phyloP scores from a whole-genome alignment of 2,113 vertebrate genomes.

The Phylloscopus trochiloides region DNA sequence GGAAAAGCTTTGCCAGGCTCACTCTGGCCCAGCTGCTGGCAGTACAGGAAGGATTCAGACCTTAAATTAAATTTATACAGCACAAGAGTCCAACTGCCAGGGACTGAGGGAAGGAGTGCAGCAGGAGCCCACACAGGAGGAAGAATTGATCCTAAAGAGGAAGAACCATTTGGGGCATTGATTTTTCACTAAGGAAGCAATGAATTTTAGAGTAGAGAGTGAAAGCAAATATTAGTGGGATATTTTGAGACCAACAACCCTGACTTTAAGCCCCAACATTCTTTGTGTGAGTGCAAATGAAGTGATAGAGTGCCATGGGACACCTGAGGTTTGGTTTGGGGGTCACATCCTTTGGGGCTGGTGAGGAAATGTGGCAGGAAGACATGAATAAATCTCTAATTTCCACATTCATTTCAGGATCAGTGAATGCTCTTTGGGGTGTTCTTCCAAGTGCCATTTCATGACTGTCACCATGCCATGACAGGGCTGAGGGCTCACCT shows the following conservation, averaged over 20 bases:
- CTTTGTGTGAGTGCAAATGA: background rate
- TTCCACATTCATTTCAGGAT: background rate
- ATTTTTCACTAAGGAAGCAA: background rate
- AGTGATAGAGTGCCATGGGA: background rate
- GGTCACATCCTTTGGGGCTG: background rate
- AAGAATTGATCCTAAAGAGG: background rate
- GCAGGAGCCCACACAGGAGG: background rate
- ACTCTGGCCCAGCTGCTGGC: slow-evolving; percentile 41
- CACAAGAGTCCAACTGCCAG: background rate
- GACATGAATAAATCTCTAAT: background rate
- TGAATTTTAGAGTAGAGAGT: background rate
- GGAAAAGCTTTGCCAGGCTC: background rate
- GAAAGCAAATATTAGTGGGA: background rate
- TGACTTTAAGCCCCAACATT: background rate
- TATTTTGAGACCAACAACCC: background rate
- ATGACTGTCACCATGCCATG: background rate
- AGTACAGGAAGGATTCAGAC: background rate
- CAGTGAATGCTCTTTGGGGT: background rate
- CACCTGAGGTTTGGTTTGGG: background rate
- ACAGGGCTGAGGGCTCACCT: background rate
- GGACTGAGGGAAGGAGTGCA: background rate
- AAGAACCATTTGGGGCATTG: background rate
- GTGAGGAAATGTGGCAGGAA: background rate
- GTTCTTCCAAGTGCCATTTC: background rate
- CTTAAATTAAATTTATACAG: background rate